Evolutionary conservation across 2,113 vertebrate genomes (phyloP).

Genomic region (Mus musculus): GRCm39 chr7:116738501-116739000

Average conservation of each 20-base stretch:
- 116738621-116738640: not conserved
- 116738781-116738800: not conserved
- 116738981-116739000: slow-evolving; percentile 80
- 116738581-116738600: not conserved
- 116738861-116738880: slow-evolving; percentile 41
- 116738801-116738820: rapidly evolving
- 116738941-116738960: slow-evolving; percentile 70
- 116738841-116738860: slow-evolving; percentile 21
- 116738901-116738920: slow-evolving; percentile 10
- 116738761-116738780: not conserved
- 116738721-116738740: not conserved
- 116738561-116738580: rapidly evolving
- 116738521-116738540: not conserved
- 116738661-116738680: not conserved
- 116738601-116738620: rapidly evolving
- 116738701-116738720: not conserved
- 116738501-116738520: rapidly evolving
- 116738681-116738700: rapidly evolving
- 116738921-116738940: slow-evolving; percentile 77
- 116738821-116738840: not conserved
- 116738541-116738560: not conserved
- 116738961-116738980: slow-evolving; percentile 74
- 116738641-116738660: not conserved
- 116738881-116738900: slow-evolving; percentile 58
- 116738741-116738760: not conserved